A percentile compares a stretch with the other conserved stretches of the same genome.
phyloP scores from a whole-genome alignment of 2,797 vertebrate genomes.

The Gymnothorax reevesii region DNA sequence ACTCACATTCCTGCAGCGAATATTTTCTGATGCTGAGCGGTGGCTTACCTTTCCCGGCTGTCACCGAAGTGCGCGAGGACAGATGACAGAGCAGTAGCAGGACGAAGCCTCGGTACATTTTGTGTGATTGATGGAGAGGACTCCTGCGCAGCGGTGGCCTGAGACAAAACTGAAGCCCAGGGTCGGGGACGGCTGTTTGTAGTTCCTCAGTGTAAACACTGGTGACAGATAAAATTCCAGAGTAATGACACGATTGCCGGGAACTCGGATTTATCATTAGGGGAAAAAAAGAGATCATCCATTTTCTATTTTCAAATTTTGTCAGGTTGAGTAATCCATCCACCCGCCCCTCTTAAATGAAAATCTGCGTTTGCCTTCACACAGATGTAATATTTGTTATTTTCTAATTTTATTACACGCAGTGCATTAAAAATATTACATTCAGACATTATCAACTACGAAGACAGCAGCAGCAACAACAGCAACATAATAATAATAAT shows the following conservation, averaged over 20 bases:
- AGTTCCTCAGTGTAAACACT: slow-evolving; percentile 16
- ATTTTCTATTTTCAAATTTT: background rate
- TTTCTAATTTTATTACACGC: background rate
- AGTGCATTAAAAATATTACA: too few relatives aligned
- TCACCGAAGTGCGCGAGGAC: slow-evolving; percentile 46
- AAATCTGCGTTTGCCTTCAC: background rate
- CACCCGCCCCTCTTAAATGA: background rate
- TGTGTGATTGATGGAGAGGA: slow-evolving; percentile 37
- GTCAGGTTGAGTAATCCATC: background rate
- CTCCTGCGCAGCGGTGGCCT: background rate
- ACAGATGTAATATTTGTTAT: background rate
- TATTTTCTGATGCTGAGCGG: background rate
- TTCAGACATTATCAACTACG: too few relatives aligned
- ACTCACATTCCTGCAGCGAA: background rate
- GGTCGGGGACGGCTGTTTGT: background rate
- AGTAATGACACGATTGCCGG: background rate
- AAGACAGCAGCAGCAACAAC: too few relatives aligned
- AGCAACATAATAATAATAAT: too few relatives aligned
- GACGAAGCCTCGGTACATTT: slow-evolving; percentile 55
- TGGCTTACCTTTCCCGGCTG: slow-evolving; percentile 60
- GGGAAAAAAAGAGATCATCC: background rate
- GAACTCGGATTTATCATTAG: background rate
- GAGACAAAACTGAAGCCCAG: background rate
- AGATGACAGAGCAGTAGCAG: slow-evolving; percentile 59
- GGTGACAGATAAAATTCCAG: background rate